Base-by-base conservation (phyloP, 1,140 invertebrate genomes). In the Mya arenaria region DNA sequence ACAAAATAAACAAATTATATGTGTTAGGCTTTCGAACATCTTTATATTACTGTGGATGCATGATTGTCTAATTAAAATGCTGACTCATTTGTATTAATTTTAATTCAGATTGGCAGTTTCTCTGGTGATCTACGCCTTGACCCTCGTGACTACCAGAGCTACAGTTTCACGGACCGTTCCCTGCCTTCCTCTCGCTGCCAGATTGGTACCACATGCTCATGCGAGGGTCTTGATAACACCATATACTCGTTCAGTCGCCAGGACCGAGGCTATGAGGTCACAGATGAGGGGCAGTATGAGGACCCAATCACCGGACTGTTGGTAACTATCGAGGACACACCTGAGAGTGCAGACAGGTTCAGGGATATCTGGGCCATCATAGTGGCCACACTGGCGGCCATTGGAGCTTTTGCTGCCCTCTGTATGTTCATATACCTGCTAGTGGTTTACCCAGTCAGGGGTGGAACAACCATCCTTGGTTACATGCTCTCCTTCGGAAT, bases 401-500 rank as follows among this genome's bases (percentile, higher is more conserved):
- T 93, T 13, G 93, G 93, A 8, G 87, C 89, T 30, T 88, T 92
- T 39, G 71, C 92, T 8, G 87, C 92, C 0, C 60, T 93, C 5
- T 90, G 92, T 32, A 90, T 93, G 69, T 92, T 93, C 44, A 82
- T 94, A 17, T 94, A 94, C 83, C 92, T 94, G 78, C 82, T 94
- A 65, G 88, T 93, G 55, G 90, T 92, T 15, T 93, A 93, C 86
- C 93, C 93, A 4, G 89, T 92, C 10, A 88, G 91, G 25, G 90
- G 92, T 30, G 93, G 94, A 28, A 94, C 93, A 4, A 92, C 93
- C 5, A 88, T 94, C 8, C 85, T 94, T 1, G 94, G 93, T 0
- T 94, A 93, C 87, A 89, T 93, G 83, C 91, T 94, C 10, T 85
- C 93, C 5, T 90, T 94, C 77, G 94, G 93, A 25, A 89, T 94